These are phyloP conservation scores for Moxostoma hubbsi DNA, from an alignment of 2,797 vertebrate species.

Conservation along the genomic window DNA sequence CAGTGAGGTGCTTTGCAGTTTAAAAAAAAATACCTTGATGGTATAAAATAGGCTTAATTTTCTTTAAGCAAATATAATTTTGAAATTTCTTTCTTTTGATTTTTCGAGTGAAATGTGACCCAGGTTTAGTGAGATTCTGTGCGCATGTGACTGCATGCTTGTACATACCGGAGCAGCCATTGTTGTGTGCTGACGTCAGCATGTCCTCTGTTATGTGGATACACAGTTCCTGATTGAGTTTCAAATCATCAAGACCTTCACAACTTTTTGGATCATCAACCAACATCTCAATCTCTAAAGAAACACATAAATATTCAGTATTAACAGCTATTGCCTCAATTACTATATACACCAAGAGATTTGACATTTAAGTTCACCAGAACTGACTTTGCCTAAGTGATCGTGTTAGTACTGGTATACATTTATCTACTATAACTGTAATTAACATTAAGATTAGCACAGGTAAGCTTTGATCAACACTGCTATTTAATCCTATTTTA, in stretches of 20 bases:
- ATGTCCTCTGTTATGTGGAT: conserved; percentile 99
- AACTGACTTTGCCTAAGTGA: too few species aligned
- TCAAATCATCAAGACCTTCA: conserved; percentile 88
- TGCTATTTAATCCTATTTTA: not conserved
- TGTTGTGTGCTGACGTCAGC: conserved; percentile 88
- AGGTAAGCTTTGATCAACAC: not conserved
- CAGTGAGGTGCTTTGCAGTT: too few species aligned
- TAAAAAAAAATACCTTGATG: too few species aligned
- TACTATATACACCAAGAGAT: too few species aligned
- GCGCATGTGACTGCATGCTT: not conserved
- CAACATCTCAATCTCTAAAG: conserved; percentile 96
- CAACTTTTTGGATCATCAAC: conserved; percentile 97
- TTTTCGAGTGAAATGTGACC: too few species aligned
- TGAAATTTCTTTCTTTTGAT: too few species aligned
- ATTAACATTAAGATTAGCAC: too few species aligned
- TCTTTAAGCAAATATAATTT: too few species aligned
- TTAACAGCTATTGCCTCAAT: not conserved
- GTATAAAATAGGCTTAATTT: too few species aligned
- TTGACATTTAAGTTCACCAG: too few species aligned
- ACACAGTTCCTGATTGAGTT: conserved; percentile 91
- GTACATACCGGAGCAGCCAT: conserved; percentile 88
- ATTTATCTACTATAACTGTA: too few species aligned
- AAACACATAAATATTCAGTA: conserved; percentile 16
- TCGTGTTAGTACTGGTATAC: too few species aligned
- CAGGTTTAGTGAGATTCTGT: not conserved